Evolutionary conservation across 37 sponge, comb jelly and placozoan genomes (phyloP), one percentile per base, ranked within the genome.

Genomic region (Halichondria panicea): DNA sequence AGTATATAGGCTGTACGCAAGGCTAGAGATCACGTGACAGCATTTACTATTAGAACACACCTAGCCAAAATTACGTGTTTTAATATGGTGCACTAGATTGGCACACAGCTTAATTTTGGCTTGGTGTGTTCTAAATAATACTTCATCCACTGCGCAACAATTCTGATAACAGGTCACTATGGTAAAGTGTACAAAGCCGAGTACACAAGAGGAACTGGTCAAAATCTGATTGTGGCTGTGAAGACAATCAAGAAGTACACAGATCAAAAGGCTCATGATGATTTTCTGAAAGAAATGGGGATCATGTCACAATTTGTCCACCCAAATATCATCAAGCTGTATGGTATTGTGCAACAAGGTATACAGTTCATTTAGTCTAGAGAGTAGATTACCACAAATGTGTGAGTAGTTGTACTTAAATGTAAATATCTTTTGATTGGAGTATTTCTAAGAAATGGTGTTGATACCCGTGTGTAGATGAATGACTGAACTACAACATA

Each of bases 171-270:
- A 79, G 71, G 80, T 58, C 71, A 73, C 38, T 82, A 67, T 50
- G 83, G 83, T 3, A 44, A 74, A 35, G 83, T 82, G 53, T 74
- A 56, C 75, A 82, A 56, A 37, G 83, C 82, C 21, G 41, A 37
- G 22, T 19, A 28, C 53, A 13, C 7, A 22, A 22, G 0, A 21
- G 21, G 37, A 13, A 33, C 25, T 24, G 38, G 27, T 4, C 41
- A 31, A 18, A 35, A 30, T n/a, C 40, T 77, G 37, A 38, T 7
- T 4, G 80, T 79, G 30, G 80, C 71, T 1, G 50, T 70, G n/a
- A 79, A 70, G 53, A 45, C 63, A 8, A 57, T 43, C 25, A 34
- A 55, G 25, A 18, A 22, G 4, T 28, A 33, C 25, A 31, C n/a
- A 33, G 12, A 43, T 43, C 63, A 79, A 34, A 8, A 37, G 3